These are phyloP conservation scores for Harlomillsia oculata DNA, from an alignment of 1,140 invertebrate species.

Conservation along the genomic window DNA sequence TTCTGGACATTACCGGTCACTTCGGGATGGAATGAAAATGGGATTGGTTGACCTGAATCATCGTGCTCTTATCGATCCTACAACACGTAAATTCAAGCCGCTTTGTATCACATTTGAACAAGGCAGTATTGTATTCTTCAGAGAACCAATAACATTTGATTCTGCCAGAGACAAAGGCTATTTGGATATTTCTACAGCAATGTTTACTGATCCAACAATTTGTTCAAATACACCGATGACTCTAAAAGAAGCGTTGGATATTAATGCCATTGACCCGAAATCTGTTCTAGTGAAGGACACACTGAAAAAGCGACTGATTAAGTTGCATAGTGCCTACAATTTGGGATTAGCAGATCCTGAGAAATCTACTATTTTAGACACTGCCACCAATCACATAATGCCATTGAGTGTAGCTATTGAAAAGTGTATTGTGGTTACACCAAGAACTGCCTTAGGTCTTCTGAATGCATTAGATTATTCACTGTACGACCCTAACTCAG, in stretches of 20 bases:
- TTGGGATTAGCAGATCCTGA: constrained; percentile 77
- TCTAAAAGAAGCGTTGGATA: constrained; percentile 69
- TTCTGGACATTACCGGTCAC: constrained; percentile 59
- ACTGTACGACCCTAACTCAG: constrained; percentile 68
- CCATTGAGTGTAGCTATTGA: constrained; percentile 63
- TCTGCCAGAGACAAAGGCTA: constrained; percentile 61
- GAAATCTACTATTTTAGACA: constrained; percentile 72
- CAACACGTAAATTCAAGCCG: constrained; percentile 53
- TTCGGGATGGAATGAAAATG: constrained; percentile 59
- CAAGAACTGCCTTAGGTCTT: constrained; percentile 62
- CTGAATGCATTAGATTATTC: constrained; percentile 72
- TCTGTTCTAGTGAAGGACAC: constrained; percentile 79
- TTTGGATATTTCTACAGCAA: constrained; percentile 60
- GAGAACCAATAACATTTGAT: constrained; percentile 63
- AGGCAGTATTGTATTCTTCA: constrained; percentile 56
- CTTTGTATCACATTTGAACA: constrained; percentile 64
- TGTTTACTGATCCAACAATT: constrained; percentile 62
- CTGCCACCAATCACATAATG: constrained; percentile 66
- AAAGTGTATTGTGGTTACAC: constrained; percentile 61
- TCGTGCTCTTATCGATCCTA: constrained; percentile 56
- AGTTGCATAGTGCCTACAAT: constrained; percentile 72
- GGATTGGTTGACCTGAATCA: constrained; percentile 58
- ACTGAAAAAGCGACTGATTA: constrained; percentile 66
- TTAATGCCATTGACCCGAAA: constrained; percentile 75
- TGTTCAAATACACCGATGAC: constrained; percentile 45